Evolutionary conservation across 2,113 vertebrate genomes (phyloP).

Genomic region (Otocyon megalotis): DNA sequence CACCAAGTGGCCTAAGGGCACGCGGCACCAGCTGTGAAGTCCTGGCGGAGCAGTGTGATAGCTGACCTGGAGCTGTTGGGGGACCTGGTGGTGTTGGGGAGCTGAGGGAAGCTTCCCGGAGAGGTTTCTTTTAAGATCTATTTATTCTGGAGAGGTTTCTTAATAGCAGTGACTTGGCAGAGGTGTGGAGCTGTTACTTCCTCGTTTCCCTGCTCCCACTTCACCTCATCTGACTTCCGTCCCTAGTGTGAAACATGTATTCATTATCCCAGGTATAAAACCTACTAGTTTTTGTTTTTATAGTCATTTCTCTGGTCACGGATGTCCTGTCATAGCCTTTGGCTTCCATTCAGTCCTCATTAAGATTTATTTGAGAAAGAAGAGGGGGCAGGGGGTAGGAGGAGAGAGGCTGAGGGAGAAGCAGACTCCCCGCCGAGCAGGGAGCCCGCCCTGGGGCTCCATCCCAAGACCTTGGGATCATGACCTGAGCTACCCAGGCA

Average conservation of each 20-base stretch:
- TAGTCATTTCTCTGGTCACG: not conserved
- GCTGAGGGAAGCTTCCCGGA: not conserved
- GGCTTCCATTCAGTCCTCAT: not conserved
- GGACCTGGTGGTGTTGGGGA: not conserved
- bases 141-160: not conserved
- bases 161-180: not conserved
- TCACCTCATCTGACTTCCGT: not conserved
- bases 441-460: not conserved
- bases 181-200: not conserved
- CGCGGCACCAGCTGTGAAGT: not conserved
- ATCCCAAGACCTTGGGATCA: not conserved
- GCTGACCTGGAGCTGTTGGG: not conserved
- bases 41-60: too few species aligned
- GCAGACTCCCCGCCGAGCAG: not conserved
- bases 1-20: not conserved
- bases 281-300: not conserved
- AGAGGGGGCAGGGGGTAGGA: not conserved
- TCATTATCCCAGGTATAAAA: not conserved
- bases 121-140: not conserved
- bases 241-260: not conserved
- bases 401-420: not conserved
- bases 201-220: not conserved
- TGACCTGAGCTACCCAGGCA: not conserved
- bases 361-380: not conserved
- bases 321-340: not conserved